Base-by-base conservation (phyloP, 2,797 vertebrate species). In the Lindbergichthys nudifrons region DNA sequence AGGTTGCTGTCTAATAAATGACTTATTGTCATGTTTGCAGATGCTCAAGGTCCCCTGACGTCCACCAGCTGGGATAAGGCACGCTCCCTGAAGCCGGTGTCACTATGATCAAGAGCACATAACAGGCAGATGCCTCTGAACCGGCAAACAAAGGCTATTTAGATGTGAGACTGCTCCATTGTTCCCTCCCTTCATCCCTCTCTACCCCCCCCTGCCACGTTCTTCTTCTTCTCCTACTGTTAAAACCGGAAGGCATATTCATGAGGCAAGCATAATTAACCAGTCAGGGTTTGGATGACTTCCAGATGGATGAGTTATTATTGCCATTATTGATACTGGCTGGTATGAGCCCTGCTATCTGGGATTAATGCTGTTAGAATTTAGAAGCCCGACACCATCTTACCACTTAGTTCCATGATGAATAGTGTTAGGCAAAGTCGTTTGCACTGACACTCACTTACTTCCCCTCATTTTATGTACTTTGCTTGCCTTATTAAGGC, bases 221-320 rank as follows among this genome's bases (percentile, higher is more conserved):
- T 88, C 76, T 72, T 84, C 77, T 66, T 84, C 83, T 87, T 85
- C 82, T 86, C 62, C 74, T 51, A 61, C 85, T 68, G 83, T 84
- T 89, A 79, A 86, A 90, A 90, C 75, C 65, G 79, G 82, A 80
- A 83, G 88, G 90, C 91, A 92, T 93, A 93, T 95, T 93, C 92
- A 93, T 92, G 88, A 92, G 91, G 91, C 91, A 79, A 84, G 91
- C 82, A 85, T 93, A 93, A 94, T 94, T 93, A 94, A 92, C 86
- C 89, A 90, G 89, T 90, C 88, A 80, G 82, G 70, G 69, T 85
- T 89, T 94, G 92, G 92, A 93, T 73, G 88, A 83, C 84, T 78
- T 93, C 92, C 93, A 94, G 90, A 92, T 88, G 88, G 86, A 94
- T 95, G 93, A 94, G 84, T 94, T 94, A 94, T 94, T 90, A 88